Conservation (phyloP, 2,113 vertebrate genomes). For the Noctilio leporinus region DNA sequence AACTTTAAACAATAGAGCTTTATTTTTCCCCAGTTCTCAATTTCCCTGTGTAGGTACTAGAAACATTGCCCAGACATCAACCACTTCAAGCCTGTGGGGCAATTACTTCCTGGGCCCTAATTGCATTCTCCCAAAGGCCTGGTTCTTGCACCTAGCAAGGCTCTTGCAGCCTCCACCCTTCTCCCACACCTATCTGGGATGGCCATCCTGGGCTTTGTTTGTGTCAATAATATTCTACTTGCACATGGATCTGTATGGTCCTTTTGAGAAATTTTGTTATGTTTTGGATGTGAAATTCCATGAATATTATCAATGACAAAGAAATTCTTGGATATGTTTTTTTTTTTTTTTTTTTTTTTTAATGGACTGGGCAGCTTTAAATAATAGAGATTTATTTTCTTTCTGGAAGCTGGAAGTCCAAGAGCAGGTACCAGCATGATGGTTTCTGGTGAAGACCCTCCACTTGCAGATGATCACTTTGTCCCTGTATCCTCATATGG, state of each 20-base stretch:
- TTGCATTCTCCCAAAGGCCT: constrained; percentile 64
- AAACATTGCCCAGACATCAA: constrained; percentile 69
- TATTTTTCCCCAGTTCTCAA: background rate
- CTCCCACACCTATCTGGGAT: background rate
- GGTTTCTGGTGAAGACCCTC: background rate
- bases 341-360: background rate
- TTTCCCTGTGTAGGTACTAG: constrained; percentile 70
- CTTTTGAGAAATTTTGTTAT: background rate
- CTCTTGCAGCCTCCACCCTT: fast-evolving
- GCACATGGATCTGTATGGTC: background rate
- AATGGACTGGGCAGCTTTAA: background rate
- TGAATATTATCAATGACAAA: background rate
- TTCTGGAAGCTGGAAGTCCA: background rate
- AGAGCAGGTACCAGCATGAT: background rate
- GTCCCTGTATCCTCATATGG: background rate
- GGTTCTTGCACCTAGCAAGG: background rate
- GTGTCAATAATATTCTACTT: background rate
- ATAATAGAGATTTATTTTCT: background rate
- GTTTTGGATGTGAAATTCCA: background rate
- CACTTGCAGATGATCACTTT: background rate
- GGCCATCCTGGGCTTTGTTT: background rate
- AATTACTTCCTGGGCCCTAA: constrained; percentile 28
- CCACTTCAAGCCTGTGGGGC: constrained; percentile 74
- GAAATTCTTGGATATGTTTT: background rate
- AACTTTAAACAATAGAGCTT: background rate